Base-by-base conservation (phyloP, 2,113 vertebrate genomes). In the Vicugna pacos region DNA sequence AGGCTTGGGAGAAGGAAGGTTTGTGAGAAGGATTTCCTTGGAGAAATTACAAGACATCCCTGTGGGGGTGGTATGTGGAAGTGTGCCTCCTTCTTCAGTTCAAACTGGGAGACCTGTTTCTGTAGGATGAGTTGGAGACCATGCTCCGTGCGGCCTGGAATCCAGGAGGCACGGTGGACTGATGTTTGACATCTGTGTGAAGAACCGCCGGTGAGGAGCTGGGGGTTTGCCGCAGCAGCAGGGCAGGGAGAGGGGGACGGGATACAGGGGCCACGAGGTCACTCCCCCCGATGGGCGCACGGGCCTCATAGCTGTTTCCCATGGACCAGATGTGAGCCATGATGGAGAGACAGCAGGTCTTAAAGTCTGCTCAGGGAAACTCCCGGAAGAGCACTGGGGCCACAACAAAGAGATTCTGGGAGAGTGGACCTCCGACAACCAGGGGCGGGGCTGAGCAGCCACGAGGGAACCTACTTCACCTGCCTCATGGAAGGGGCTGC, bases 201-300 rank as follows among this genome's bases (percentile, higher is more conserved):
- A 77, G 54, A 72, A 32, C 12, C 72, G 5, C 38, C 38, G 38
- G 38, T 42, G 38, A 42, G 38, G 1, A 52, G 19, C 14, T 32
- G 14, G 8, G 24, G 24, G 42, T 4, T 20, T 69, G 62, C 2
- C 0, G 20, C 32, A 15, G 1, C 17, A 8, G 0, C 22, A 38
- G 69, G 2, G 20, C 64, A 50, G 6, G 58, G 50, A 79, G 46
- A 42, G 22, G 26, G 10, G 14, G 0, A 15, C 0, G 8, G 24
- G 2, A 20, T 35, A 22, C 1, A 0, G 48, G 1, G 24, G 22
- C 5, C 24, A 0, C 4, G 65, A 56, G 35, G 35, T 14, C 69
- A 6, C 14, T 22, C 54, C 28, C 17, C 30, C 28, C 0, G 4
- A 3, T 8, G 11, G 32, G 12, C 0, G 2, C 75, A 6, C 4